phyloP scores from a whole-genome alignment of 2,113 vertebrate genomes.

The Propithecus coquereli region DNA sequence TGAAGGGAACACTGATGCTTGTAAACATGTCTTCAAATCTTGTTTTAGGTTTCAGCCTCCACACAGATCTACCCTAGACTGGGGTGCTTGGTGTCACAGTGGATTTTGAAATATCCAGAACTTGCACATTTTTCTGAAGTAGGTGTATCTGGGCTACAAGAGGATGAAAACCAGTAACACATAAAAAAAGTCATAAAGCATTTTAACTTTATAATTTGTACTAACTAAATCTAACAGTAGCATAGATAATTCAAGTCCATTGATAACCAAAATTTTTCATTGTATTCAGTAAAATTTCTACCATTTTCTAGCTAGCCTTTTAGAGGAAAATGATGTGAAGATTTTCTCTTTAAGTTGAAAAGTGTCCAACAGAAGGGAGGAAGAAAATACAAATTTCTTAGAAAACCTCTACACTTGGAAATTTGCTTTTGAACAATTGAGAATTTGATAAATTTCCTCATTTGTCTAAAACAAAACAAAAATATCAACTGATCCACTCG shows the following conservation, averaged over 20 bases:
- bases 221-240: neutral
- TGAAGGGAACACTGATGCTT: neutral
- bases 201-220: neutral
- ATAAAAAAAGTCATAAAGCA: neutral
- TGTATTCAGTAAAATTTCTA: neutral
- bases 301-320: neutral
- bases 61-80: neutral
- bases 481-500: neutral
- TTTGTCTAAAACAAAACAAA: neutral
- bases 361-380: neutral
- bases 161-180: neutral
- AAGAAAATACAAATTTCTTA: neutral
- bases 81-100: neutral
- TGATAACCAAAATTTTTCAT: neutral
- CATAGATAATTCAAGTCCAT: neutral
- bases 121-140: neutral
- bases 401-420: neutral
- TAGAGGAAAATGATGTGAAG: neutral
- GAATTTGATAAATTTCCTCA: neutral
- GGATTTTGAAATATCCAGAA: neutral
- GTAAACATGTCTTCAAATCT: neutral
- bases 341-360: neutral
- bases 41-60: constrained; percentile 21
- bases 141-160: neutral
- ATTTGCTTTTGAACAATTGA: neutral